Conservation (phyloP, 1,140 invertebrate species). For the Palaemon carinicauda region DNA sequence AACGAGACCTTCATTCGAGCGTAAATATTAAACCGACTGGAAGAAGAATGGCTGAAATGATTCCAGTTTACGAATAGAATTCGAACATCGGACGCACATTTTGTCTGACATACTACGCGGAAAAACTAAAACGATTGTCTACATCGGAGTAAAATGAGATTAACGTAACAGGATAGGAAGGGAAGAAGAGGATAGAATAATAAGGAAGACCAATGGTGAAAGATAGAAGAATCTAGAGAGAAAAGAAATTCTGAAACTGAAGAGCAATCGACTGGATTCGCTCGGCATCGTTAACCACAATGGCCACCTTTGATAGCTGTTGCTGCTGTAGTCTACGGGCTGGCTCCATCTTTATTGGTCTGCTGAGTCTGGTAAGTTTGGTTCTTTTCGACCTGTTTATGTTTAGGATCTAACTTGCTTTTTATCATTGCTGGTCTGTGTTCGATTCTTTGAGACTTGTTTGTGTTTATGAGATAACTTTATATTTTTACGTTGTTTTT, state of each 20-base stretch:
- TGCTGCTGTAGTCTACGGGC: conserved; percentile 40
- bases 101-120: background rate
- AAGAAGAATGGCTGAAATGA: too few species aligned
- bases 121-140: background rate
- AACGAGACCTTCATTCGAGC: too few species aligned
- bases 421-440: background rate
- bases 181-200: background rate
- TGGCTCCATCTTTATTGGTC: conserved; percentile 13
- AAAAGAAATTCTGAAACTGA: background rate
- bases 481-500: too few species aligned
- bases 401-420: background rate
- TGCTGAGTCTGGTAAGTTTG: conserved; percentile 24
- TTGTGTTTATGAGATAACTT: background rate
- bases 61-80: too few species aligned
- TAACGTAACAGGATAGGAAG: background rate
- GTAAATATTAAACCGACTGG: too few species aligned
- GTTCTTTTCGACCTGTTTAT: background rate
- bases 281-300: background rate
- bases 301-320: conserved; percentile 43
- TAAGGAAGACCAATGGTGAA: background rate
- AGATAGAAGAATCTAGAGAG: background rate
- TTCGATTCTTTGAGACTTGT: background rate
- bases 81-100: background rate
- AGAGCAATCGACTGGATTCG: background rate
- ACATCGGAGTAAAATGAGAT: background rate